Evolutionary conservation across 2,113 vertebrate genomes (phyloP).

Genomic region (Columba janthina): DNA sequence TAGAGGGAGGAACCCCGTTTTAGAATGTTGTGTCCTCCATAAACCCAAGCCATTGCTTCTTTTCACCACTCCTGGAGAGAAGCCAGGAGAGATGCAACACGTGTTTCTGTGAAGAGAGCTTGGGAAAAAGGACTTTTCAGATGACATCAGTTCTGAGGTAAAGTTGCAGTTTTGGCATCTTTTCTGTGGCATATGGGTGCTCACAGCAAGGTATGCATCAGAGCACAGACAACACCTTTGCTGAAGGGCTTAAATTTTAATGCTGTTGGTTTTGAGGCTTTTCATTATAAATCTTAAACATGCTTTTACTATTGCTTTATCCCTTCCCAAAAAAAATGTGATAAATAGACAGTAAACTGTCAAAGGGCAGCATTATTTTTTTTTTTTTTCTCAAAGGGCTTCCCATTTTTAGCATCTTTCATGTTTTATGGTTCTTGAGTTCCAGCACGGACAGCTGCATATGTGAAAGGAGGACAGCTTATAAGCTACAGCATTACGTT

Average conservation of each 20-base stretch:
- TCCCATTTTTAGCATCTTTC: not conserved
- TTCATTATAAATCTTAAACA: not conserved
- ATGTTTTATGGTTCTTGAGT: not conserved
- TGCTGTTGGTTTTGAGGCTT: not conserved
- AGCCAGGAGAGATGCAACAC: not conserved
- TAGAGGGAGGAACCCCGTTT: not conserved
- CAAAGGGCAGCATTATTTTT: not conserved
- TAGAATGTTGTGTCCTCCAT: not conserved
- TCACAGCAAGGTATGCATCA: not conserved
- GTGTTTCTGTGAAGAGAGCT: not conserved
- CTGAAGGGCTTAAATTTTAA: not conserved
- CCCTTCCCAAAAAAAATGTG: rapidly evolving
- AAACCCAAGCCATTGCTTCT: not conserved
- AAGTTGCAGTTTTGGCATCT: not conserved
- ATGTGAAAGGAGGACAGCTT: not conserved
- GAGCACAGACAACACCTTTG: not conserved
- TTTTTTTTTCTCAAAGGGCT: not conserved
- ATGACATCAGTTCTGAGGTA: not conserved
- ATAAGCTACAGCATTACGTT: not conserved
- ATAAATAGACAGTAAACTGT: not conserved
- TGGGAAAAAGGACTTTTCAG: not conserved
- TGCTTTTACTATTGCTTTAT: not conserved
- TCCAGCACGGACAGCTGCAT: not conserved
- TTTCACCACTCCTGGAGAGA: not conserved
- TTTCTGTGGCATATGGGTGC: not conserved